A percentile compares a stretch with the other conserved stretches of the same genome.
Conservation (phyloP, 35 echinoderm and acorn worm species). For the Apostichopus parvimensis region DNA sequence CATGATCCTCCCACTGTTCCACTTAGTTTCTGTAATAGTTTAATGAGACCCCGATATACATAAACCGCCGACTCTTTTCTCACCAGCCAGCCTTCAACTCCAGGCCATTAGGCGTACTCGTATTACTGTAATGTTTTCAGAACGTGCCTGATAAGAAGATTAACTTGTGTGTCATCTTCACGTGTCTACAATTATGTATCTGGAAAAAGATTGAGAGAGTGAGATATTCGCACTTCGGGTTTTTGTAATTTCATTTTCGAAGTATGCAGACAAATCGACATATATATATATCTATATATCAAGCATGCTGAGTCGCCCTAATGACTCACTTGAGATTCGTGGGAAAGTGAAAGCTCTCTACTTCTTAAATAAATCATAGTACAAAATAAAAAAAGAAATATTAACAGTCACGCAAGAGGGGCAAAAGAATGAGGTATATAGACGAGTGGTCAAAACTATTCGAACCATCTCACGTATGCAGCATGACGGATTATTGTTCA, state of each 20-base stretch:
- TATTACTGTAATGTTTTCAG: conserved; percentile 26
- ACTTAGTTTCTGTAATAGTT: background rate
- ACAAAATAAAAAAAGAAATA: background rate
- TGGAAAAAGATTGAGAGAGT: background rate
- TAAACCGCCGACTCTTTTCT: background rate
- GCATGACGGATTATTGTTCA: background rate
- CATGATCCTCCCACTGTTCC: background rate
- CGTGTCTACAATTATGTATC: conserved; percentile 4
- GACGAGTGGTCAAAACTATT: background rate
- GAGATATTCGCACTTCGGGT: background rate
- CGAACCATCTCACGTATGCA: background rate
- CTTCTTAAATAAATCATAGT: conserved; percentile 10
- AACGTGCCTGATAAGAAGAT: conserved; percentile 41
- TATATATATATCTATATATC: background rate
- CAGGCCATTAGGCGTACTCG: conserved; percentile 16
- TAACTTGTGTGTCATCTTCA: conserved; percentile 31
- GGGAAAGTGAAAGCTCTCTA: background rate
- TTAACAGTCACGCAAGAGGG: background rate
- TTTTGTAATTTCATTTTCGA: conserved; percentile 26
- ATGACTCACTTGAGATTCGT: conserved; percentile 37
- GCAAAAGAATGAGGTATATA: background rate
- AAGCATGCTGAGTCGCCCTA: background rate
- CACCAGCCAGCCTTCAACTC: background rate
- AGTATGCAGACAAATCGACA: conserved; percentile 20
- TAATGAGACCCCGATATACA: background rate